Evolutionary conservation across 1,140 invertebrate genomes (phyloP), one percentile per base, ranked within the genome.

Genomic region (Aphis gossypii): DNA sequence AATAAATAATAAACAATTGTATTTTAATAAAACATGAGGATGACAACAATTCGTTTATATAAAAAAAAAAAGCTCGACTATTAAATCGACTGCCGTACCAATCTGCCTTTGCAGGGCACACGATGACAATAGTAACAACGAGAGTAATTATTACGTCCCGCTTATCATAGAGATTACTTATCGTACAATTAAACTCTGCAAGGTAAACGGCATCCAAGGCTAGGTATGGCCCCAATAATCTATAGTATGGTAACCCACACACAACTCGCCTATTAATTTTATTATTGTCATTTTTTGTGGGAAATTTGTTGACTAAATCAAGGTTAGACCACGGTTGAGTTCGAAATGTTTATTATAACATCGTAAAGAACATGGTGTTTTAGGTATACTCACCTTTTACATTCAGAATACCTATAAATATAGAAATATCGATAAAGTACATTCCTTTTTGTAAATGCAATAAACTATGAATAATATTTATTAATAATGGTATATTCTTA

Each of bases 1-100:
- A n/a, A 76, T 76, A 76, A 25, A 76, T 76, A n/a, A n/a, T 76
- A 76, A 87, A 48, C 14, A 87, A 87, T 48, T 38, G 86, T 87
- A 20, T 87, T n/a, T 14, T 1, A 87, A 48, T 83, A 21, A 21
- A 82, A 82, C 11, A 76, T 76, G 30, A n/a, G 4, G 60, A n/a
- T 76, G n/a, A 76, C 60, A 76, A 76, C 4, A 76, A 76, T n/a
- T 76, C 30, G 60, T 76, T 76, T n/a, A 35, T 76, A 76, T 18
- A 51, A 60, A 60, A 60, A 60, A 56, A 82, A 82, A 83, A 83
- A 83, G 5, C n/a, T 38, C 76, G 76, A 83, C 76, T 83, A 38
- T 35, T 83, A 30, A 68, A 76, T 14, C 14, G n/a, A 76, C 5
- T 76, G 60, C 5, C 30, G 60, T 68, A n/a, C 14, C 60, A 76